phyloP scores from a whole-genome alignment of 2,888 invertebrate species.

The Myopa testacea region DNA sequence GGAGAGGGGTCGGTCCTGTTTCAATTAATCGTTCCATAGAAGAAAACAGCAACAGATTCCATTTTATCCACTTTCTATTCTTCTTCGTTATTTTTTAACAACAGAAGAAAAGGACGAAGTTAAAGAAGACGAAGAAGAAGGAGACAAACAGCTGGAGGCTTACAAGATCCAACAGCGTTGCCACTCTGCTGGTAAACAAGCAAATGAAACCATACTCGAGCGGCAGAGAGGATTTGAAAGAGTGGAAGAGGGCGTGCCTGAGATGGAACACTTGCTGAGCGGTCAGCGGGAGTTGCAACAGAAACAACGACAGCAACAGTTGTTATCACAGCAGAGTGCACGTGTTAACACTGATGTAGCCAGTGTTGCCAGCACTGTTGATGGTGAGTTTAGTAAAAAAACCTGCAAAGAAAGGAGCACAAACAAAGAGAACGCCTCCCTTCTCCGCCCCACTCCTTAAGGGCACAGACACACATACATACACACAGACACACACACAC shows the following conservation, averaged over 20 bases:
- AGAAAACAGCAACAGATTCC: background rate
- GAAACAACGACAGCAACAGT: conserved; percentile 37
- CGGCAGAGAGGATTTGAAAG: conserved; percentile 34
- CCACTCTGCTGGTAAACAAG: conserved; percentile 48
- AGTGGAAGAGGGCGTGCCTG: conserved; percentile 35
- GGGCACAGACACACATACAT: background rate
- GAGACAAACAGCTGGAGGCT: conserved; percentile 9
- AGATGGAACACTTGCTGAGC: conserved; percentile 47
- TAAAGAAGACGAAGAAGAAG: background rate
- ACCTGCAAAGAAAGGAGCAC: background rate
- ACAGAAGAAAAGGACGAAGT: background rate
- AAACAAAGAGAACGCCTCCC: background rate
- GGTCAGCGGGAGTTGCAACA: conserved; percentile 45
- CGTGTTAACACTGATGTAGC: conserved; percentile 41
- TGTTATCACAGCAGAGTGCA: conserved; percentile 40
- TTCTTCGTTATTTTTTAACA: background rate
- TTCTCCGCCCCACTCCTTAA: background rate
- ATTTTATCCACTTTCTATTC: background rate
- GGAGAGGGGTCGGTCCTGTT: background rate
- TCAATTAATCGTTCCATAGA: background rate
- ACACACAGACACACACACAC: background rate
- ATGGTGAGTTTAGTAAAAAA: conserved; percentile 34
- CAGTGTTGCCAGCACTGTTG: conserved; percentile 13
- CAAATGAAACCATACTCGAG: conserved; percentile 48
- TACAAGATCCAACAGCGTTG: conserved; percentile 35